Evolutionary conservation across 2,888 invertebrate genomes (phyloP), one percentile per base, ranked within the genome.

Genomic region (Lithophane semibrunnea): DNA sequence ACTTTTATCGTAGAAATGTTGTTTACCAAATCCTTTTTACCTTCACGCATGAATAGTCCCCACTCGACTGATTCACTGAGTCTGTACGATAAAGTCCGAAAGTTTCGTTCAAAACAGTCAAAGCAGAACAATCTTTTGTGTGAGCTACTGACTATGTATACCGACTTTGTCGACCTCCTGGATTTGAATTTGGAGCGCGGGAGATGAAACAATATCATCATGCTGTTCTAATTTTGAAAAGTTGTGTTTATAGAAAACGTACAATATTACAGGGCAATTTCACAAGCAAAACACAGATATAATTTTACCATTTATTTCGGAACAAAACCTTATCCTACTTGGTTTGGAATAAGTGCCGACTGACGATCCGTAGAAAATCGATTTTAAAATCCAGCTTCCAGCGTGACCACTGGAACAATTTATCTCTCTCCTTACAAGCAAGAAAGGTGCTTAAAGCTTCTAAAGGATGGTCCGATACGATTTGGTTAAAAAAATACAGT

Each of bases 401-500:
- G 42, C 18, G 37, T 69, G 58, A 82, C 63, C 69, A 52, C 37
- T 18, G 29, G 37, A 63, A 69, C 58, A 58, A 37, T 60, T 67
- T 61, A 61, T 61, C 60, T 64, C 63, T 24, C 12, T 67, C 16
- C 58, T 86, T 87, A 83, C 86, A 83, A 88, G 87, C 84, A 85
- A 87, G 86, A 80, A 88, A 89, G 88, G 86, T 89, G 89, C 88
- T 88, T 78, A 80, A 81, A 82, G 65, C 73, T 73, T 83, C 82
- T 87, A 90, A 87, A 88, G 87, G 70, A 74, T 80, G 84, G 80
- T 86, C 83, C 86, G 88, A 91, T 90, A 86, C 88, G 89, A 92
- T 91, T 91, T 90, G 82, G 88, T 89, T 91, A 90, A 93, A 93
- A 93, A 93, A 93, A 92, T 92, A 92, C 90, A 91, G 86, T 86